phyloP scores from a whole-genome alignment of 2,888 invertebrate species.

The Nephrotoma flavescens region DNA sequence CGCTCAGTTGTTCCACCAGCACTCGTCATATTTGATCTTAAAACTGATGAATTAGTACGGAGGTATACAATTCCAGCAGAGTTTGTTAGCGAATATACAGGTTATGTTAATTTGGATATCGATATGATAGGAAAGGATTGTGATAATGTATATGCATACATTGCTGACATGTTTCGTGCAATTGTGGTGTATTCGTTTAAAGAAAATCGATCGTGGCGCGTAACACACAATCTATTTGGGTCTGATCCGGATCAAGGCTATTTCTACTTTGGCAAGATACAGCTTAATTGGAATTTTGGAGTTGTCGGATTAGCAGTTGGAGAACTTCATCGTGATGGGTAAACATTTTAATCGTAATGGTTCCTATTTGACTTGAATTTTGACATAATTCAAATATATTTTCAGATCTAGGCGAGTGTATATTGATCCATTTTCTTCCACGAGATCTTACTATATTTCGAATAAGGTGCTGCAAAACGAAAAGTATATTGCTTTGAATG shows the following conservation, averaged over 20 bases:
- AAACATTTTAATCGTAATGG: neutral
- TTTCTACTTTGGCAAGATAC: neutral
- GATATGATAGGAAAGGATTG: neutral
- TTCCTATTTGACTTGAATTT: too few relatives aligned
- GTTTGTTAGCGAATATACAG: neutral
- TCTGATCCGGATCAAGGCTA: neutral
- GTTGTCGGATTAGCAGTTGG: neutral
- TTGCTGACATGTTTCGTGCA: neutral
- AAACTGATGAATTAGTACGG: constrained; percentile 54
- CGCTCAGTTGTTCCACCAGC: constrained; percentile 48
- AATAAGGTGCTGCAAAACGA: neutral
- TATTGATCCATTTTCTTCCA: neutral
- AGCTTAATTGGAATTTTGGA: neutral
- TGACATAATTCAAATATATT: neutral
- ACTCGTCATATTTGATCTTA: constrained; percentile 57
- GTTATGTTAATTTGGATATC: neutral
- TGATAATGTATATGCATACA: neutral
- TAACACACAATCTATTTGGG: neutral
- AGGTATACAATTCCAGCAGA: constrained; percentile 50
- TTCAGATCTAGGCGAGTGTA: neutral
- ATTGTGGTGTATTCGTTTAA: neutral
- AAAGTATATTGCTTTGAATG: neutral
- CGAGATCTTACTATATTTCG: neutral
- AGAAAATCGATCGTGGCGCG: neutral
- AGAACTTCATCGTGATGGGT: neutral